These are phyloP conservation scores for Ectemnius continuus DNA, from an alignment of 2,888 invertebrate genomes.

Conservation along the genomic window DNA sequence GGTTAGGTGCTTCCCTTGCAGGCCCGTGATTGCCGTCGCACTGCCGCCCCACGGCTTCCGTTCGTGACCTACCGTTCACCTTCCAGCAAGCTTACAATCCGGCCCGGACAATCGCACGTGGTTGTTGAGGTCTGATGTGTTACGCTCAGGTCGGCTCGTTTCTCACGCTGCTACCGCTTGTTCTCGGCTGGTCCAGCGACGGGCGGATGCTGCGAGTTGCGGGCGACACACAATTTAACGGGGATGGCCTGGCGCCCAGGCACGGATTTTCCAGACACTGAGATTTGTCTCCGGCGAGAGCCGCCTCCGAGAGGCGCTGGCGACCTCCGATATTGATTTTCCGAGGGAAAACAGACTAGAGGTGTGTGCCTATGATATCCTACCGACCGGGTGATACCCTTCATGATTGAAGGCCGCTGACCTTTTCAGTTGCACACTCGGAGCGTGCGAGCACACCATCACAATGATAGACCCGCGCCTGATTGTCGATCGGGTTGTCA, in stretches of 20 bases:
- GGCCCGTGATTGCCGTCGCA: conserved; percentile 24
- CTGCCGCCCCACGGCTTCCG: conserved; percentile 22
- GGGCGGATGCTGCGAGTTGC: conserved; percentile 2
- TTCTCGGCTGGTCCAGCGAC: conserved; percentile 29
- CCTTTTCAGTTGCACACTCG: not conserved
- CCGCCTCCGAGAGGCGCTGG: conserved; percentile 74
- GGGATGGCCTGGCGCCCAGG: conserved; percentile 50
- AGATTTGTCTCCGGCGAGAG: conserved; percentile 72
- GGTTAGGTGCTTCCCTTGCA: conserved; percentile 56
- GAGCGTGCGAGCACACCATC: not conserved
- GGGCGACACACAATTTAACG: conserved; percentile 40
- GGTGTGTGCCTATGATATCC: conserved; percentile 69
- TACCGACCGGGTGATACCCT: conserved; percentile 52
- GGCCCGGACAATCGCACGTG: conserved; percentile 1
- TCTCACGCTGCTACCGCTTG: not conserved
- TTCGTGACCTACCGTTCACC: conserved; percentile 34
- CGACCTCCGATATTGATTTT: conserved; percentile 76
- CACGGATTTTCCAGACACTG: conserved; percentile 75
- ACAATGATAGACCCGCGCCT: too few species aligned
- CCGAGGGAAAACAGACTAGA: conserved; percentile 69
- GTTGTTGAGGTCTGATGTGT: too few species aligned
- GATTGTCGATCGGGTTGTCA: too few species aligned
- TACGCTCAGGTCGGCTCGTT: not conserved
- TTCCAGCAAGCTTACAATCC: conserved; percentile 13
- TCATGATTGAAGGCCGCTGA: conserved; percentile 12